Evolutionary conservation across 2,888 invertebrate species (phyloP).

Genomic region (Plagiodera versicolora): DNA sequence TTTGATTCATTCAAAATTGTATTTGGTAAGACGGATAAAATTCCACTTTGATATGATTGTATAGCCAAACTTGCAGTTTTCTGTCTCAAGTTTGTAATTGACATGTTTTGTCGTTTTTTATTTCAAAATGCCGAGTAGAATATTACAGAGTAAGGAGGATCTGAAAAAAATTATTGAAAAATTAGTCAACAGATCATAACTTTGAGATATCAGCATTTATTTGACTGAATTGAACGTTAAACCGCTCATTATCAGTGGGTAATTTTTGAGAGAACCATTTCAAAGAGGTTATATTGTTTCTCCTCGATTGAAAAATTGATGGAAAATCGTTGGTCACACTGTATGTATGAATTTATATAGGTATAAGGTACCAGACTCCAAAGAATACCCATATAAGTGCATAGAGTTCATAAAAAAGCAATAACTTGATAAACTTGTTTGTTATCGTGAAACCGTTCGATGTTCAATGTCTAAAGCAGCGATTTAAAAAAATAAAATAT

Average conservation of each 20-base stretch:
- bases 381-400: background rate
- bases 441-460: background rate
- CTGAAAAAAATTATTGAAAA: slow-evolving; percentile 2
- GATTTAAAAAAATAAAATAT: too few species aligned
- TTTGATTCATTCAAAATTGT: slow-evolving; percentile 13
- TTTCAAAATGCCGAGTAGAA: slow-evolving; percentile 7
- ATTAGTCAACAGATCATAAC: too few species aligned
- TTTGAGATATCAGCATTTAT: too few species aligned
- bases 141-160: slow-evolving; percentile 14
- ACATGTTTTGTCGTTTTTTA: slow-evolving; percentile 18
- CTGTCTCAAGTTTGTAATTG: slow-evolving; percentile 25
- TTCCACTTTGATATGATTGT: slow-evolving; percentile 34
- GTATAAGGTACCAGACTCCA: too few species aligned
- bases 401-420: background rate
- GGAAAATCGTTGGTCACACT: too few species aligned
- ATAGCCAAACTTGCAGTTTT: slow-evolving; percentile 20
- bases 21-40: slow-evolving; percentile 30
- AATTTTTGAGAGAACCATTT: too few species aligned
- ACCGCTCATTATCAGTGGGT: too few species aligned
- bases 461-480: background rate
- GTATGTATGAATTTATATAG: too few species aligned
- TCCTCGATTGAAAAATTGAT: too few species aligned
- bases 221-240: too few species aligned
- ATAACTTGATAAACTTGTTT: background rate
- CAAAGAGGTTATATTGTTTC: too few species aligned